Base-by-base conservation (phyloP, 2,113 vertebrate genomes). In the Corythaeola cristata region DNA sequence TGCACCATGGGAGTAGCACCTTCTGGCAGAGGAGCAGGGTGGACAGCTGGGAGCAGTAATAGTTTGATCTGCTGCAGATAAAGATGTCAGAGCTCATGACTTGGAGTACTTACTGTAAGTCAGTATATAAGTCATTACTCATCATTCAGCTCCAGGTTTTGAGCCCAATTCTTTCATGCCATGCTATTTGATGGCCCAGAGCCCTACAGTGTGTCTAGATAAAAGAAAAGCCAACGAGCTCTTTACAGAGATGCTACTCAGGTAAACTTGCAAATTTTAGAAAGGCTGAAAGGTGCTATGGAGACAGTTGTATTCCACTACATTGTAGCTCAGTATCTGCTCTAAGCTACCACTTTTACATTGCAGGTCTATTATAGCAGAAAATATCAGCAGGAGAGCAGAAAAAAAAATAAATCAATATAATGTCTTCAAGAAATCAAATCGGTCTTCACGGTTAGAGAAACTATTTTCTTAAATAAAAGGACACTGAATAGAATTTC, bases 401-500 rank as follows among this genome's bases (percentile, higher is more conserved):
- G 30, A 17, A 75, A 93, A 69, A 81, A 60, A 62, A 28, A n/a
- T n/a, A 39, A 63, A 71, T 74, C 55, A 68, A 37, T 60, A 76
- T 22, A 60, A 9, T 16, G 11, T 76, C 91, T 91, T 91, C 39
- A 85, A 89, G 67, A 85, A 88, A 91, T 69, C 23, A 79, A 69
- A 95, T 85, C 32, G 58, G 15, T 77, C 50, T 76, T 91, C 89
- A 94, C 73, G 52, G 24, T 47, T 83, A 76, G 53, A 82, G 17
- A 74, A 82, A 20, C 55, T 79, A 41, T 64, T 69, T 82, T 91
- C 62, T 89, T 91, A 82, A 95, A 74, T 72, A 85, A 85, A 91
- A 93, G 39, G 39, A 82, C 53, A 85, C 8, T 16, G 84, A 63
- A 72, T 15, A 69, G 30, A 83, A 82, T 94, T 85, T 88, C 44